Evolutionary conservation across 92 coral and sea anemone genomes (phyloP).

Genomic region (Blastomussa wellsi): DNA sequence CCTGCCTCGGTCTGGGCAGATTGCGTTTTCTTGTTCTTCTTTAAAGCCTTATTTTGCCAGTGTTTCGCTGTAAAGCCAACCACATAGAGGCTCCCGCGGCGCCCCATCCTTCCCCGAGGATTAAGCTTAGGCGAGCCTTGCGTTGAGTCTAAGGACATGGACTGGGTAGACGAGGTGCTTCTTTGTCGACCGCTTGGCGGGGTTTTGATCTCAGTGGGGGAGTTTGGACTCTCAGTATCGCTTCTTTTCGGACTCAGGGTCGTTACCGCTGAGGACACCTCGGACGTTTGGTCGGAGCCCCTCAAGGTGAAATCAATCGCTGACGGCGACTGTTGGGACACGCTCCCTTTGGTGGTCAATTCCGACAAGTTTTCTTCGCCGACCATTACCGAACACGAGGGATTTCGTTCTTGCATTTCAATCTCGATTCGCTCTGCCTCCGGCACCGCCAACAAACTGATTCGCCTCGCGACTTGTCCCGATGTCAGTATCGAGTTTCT

Average conservation of each 20-base stretch:
- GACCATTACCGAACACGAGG: constrained; percentile 12
- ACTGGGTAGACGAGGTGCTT: constrained; percentile 53
- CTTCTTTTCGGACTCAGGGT: constrained; percentile 6
- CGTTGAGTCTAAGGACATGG: constrained; percentile 68
- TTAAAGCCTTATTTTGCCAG: constrained; percentile 94
- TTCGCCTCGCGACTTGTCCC: background rate
- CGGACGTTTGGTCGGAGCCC: background rate
- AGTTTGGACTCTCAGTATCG: constrained; percentile 7
- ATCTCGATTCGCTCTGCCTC: constrained; percentile 35
- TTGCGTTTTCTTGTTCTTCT: constrained; percentile 58
- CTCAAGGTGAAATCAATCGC: background rate
- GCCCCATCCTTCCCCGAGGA: constrained; percentile 87
- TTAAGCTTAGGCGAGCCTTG: constrained; percentile 66
- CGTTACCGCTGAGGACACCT: background rate
- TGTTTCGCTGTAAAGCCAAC: constrained; percentile 96
- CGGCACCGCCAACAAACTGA: constrained; percentile 23
- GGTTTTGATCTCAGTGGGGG: constrained; percentile 33
- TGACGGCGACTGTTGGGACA: constrained; percentile 16
- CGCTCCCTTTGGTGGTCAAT: background rate
- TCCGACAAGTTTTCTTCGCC: background rate
- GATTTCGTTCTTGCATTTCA: constrained; percentile 31
- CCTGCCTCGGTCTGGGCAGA: constrained; percentile 46
- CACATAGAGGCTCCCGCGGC: constrained; percentile 93
- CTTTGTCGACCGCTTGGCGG: constrained; percentile 34
- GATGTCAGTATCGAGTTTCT: constrained; percentile 28